Base-by-base conservation (phyloP, 2,888 invertebrate species). In the Tenthredo amoena region DNA sequence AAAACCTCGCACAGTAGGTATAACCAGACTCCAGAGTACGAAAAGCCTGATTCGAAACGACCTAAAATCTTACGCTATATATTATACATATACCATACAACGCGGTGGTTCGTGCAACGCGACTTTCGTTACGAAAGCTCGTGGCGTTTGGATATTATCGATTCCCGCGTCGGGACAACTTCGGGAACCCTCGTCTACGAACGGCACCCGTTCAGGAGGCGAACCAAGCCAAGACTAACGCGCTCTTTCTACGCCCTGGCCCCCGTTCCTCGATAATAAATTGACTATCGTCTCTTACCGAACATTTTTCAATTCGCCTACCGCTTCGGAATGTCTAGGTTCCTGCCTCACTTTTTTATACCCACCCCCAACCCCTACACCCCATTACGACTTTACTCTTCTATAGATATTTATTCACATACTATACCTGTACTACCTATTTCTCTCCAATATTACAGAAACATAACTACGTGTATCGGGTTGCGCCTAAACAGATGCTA, bases 131-230 rank as follows among this genome's bases (percentile, higher is more conserved):
- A 65, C 81, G 65, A 37, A 65, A 43, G 71, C 71, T 43, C 72
- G 62, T 40, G 81, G 81, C 58, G 71, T 83, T 83, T 68, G 83
- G 68, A 83, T 83, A 71, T 83, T 83, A 83, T 83, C 83, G 83
- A 83, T 83, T 83, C 83, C 50, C 68, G 68, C 83, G 68, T 83
- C 68, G 68, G 65, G 47, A 68, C 43, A 68, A 68, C 83, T 83
- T 83, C 83, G 83, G 83, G 83, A 12, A 47, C 18, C 68, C 68
- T 68, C 83, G 83, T 68, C 83, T n/a, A 37, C 82, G 68, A 43
- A 68, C 82, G 82, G 82, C 68, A n/a, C 15, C 68, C 77, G 50
- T 68, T 68, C 68, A 68, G 68, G 68, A 83, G 68, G 83, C 68
- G 62, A 81, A 81, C 62, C 62, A 15, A 81, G 81, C 81, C 81